Conservation (phyloP, 2,113 vertebrate genomes). For the Menura novaehollandiae region DNA sequence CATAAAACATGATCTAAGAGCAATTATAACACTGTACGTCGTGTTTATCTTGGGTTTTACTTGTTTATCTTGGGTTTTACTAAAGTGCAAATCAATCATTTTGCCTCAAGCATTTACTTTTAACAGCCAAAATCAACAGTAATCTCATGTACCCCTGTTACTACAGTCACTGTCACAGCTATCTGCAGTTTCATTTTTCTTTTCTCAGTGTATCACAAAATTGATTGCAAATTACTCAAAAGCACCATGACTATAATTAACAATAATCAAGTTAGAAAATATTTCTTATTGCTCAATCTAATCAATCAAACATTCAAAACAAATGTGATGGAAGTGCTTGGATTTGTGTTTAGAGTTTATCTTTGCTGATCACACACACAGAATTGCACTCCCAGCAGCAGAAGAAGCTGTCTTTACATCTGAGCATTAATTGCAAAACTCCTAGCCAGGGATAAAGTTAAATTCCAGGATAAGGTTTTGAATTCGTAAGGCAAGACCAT, state of each 20-base stretch:
- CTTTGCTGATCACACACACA: background rate
- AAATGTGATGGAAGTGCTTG: background rate
- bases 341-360: background rate
- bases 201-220: background rate
- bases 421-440: background rate
- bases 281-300: background rate
- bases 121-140: conserved; percentile 45
- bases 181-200: background rate
- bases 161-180: background rate
- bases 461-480: background rate
- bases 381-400: background rate
- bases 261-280: background rate
- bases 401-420: background rate
- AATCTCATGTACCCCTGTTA: background rate
- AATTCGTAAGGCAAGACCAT: background rate
- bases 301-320: background rate
- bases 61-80: conserved; percentile 54
- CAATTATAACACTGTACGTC: conserved; percentile 4
- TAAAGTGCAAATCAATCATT: conserved; percentile 51
- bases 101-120: conserved; percentile 23
- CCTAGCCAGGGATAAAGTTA: background rate
- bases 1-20: conserved; percentile 59
- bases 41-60: conserved; percentile 52
- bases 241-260: background rate
- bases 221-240: background rate